Conservation (phyloP, 2,797 vertebrate species). For the Tangara arthus region DNA sequence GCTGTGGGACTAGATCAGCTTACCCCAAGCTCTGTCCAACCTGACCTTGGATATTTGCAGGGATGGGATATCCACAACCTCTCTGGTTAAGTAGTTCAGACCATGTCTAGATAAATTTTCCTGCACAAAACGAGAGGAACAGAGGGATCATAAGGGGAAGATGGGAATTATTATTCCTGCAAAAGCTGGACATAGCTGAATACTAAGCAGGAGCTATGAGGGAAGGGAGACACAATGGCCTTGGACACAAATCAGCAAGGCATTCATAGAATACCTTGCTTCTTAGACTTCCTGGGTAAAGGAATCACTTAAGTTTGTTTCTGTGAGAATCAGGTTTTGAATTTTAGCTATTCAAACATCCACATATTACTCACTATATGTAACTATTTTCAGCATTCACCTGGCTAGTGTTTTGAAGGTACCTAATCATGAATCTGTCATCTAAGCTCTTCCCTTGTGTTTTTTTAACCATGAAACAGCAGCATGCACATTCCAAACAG, state of each 20-base stretch:
- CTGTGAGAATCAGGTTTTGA: background rate
- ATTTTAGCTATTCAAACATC: background rate
- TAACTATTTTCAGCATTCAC: background rate
- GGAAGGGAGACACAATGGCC: background rate
- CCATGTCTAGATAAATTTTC: accelerated
- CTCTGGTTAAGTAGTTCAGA: background rate
- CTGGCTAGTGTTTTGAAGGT: background rate
- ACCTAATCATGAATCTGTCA: background rate
- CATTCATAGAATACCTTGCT: background rate
- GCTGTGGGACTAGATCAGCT: accelerated
- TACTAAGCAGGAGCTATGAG: background rate
- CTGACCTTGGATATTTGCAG: background rate
- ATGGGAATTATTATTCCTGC: background rate
- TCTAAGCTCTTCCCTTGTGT: background rate
- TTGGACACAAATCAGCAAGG: background rate
- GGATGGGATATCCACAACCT: background rate
- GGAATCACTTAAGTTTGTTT: background rate
- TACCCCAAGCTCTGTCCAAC: background rate
- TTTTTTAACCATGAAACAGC: background rate
- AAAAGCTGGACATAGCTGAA: background rate
- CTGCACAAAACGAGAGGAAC: accelerated
- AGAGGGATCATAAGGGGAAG: background rate
- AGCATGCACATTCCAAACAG: background rate
- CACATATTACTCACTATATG: background rate
- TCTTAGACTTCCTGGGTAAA: background rate